These are phyloP conservation scores for Halotydeus destructor DNA, from an alignment of 1,140 invertebrate species.

Conservation along the genomic window DNA sequence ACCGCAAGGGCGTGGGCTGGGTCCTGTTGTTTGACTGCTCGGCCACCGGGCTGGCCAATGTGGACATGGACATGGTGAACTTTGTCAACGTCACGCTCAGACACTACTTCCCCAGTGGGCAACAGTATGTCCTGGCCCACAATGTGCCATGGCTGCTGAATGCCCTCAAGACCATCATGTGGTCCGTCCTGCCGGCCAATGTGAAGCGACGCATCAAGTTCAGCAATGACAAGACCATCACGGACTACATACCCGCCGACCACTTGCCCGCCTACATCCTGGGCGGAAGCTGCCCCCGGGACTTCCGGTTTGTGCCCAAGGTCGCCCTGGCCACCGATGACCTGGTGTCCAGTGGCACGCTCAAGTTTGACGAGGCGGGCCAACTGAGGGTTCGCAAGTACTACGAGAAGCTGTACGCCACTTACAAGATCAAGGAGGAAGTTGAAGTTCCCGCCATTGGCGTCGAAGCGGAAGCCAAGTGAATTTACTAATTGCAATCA, in stretches of 20 bases:
- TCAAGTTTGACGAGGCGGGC: neutral
- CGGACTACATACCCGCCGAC: neutral
- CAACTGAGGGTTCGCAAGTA: neutral
- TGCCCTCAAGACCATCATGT: neutral
- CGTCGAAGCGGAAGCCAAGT: no score
- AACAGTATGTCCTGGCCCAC: constrained; percentile 6
- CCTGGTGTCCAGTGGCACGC: neutral
- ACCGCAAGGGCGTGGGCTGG: constrained; percentile 1
- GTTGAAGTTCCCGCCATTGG: no score
- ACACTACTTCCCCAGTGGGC: constrained; percentile 8
- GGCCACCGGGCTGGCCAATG: constrained; percentile 3
- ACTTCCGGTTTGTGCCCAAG: constrained; percentile 1
- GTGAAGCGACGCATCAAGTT: constrained; percentile 1
- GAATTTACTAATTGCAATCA: no score
- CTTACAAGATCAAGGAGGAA: no score
- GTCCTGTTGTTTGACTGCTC: constrained; percentile 8
- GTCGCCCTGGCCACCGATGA: neutral
- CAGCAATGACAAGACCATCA: constrained; percentile 4
- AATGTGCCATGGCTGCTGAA: constrained; percentile 5
- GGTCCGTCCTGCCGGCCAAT: neutral
- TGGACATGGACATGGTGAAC: constrained; percentile 7
- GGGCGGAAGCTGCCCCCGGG: neutral
- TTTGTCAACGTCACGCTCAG: constrained; percentile 3
- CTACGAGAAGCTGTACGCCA: constrained; percentile 8
- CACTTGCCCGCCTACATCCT: constrained; percentile 9